Evolutionary conservation across 2,888 invertebrate species (phyloP), one percentile per base, ranked within the genome.

Genomic region (Diaprepes abbreviatus): DNA sequence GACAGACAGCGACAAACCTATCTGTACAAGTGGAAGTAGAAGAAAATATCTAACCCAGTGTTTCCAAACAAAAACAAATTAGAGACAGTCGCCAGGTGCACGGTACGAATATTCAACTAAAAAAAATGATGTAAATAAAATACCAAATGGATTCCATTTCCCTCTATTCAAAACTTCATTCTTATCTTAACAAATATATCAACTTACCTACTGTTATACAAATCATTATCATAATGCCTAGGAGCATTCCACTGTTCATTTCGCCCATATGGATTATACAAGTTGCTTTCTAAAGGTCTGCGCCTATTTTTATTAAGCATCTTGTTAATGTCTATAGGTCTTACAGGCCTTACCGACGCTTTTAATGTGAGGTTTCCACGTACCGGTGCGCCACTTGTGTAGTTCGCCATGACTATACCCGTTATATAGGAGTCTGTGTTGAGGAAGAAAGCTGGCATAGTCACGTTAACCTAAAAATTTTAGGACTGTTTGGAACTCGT

Each of bases 361-460:
- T 90, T 91, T 0, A 97, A 85, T 0, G 96, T 96, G 16, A 96
- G 88, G 85, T 97, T 97, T 6, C 97, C 97, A 33, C 87, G 87
- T 0, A 96, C 96, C 0, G 97, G 96, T 21, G 92, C 93, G 0
- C 97, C 97, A 69, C 95, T 96, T 0, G 97, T 97, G 81, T 96
- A 97, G 89, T 98, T 98, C 0, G 97, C 97, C 90, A 94, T 93
- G 1, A 98, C 89, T 0, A 91, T 89, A 0, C 97, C 98, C 79
- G 91, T 89, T 79, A 98, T 91, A 79, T 86, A 95, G 7, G 87
- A 89, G 77, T 96, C 95, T 17, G 92, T 92, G 78, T 93, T 93
- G 83, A 96, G 93, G 86, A 97, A 94, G 83, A 96, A 96, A 0
- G 96, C 93, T 0, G 97, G 95, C 92, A 97, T 96, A 0, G 96